Evolutionary conservation across 1,140 invertebrate genomes (phyloP).

Genomic region (Panonychus citri): DNA sequence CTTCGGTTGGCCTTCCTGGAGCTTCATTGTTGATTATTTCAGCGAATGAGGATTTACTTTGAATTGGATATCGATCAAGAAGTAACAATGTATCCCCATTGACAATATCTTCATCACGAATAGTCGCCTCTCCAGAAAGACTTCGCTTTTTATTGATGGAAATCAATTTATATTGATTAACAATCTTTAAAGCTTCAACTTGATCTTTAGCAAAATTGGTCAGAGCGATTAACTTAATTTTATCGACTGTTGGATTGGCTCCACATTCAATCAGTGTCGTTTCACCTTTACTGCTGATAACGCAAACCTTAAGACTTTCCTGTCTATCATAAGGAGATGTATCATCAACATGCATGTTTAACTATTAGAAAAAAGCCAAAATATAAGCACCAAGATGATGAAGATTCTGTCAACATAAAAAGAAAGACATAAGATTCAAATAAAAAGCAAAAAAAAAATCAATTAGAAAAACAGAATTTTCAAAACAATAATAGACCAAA

Average conservation of each 20-base stretch:
- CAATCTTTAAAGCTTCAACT: slow-evolving; percentile 20
- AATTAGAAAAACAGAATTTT: too few species aligned
- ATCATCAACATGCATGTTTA: slow-evolving; percentile 1
- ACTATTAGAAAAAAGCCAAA: neutral
- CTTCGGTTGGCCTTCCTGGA: slow-evolving; percentile 16
- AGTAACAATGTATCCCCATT: slow-evolving; percentile 12
- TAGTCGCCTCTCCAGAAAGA: slow-evolving; percentile 19
- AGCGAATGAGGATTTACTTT: slow-evolving; percentile 15
- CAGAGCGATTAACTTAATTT: slow-evolving; percentile 22
- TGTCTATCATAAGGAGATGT: neutral
- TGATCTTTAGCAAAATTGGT: slow-evolving; percentile 18
- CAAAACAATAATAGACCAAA: too few species aligned
- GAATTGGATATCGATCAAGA: neutral
- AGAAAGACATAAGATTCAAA: neutral
- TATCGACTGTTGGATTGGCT: slow-evolving; percentile 22
- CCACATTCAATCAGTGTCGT: slow-evolving; percentile 18
- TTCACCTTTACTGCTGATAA: slow-evolving; percentile 20
- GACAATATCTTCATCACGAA: slow-evolving; percentile 20
- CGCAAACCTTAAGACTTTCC: slow-evolving; percentile 15
- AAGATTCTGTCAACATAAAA: neutral
- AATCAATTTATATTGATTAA: slow-evolving; percentile 22
- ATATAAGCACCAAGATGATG: neutral
- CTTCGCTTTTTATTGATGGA: slow-evolving; percentile 18
- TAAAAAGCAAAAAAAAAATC: too few species aligned
- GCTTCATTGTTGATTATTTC: slow-evolving; percentile 18